Evolutionary conservation across 2,888 invertebrate genomes (phyloP), one percentile per base, ranked within the genome.

Genomic region (Magallana nippona): DNA sequence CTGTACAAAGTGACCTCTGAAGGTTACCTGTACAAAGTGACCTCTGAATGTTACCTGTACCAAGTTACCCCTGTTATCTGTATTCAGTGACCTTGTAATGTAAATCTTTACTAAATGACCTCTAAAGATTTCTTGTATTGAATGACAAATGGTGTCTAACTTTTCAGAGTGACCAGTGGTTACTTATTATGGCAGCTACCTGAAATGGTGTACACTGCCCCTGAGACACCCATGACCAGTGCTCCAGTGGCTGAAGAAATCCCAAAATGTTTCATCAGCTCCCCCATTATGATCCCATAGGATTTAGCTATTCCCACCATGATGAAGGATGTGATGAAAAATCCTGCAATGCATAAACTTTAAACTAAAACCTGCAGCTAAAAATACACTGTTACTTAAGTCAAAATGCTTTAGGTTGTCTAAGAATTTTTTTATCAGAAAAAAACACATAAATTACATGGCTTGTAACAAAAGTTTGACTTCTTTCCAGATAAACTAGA

Each of bases 271-370:
- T 57, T 55, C 10, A 86, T 84, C 80, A 92, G 89, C 62, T 89
- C 88, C 55, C 81, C 82, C 71, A 91, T 86, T 5, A 91, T 82
- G 11, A 91, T 87, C n/a, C 91, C 91, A 85, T 88, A 89, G 0
- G 91, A 91, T 84, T 92, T 92, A 17, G 90, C 91, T 10, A 88
- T 88, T 19, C 92, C 92, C 22, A 92, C 91, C 92, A 92, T 92
- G 85, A 91, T 89, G 84, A 92, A 91, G 1, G 87, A 87, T 78
- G 89, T 89, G 79, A 89, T 80, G 82, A 92, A 92, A 80, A 89
- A 89, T 55, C 90, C 92, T 92, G 88, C 44, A 90, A 89, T n/a
- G 79, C n/a, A 79, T 22, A 19, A 10, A 22, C 19, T 27, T 22
- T 58, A 5, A 58, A 19, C 11, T 56, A 19, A 80, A 56, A 80